Base-by-base conservation (phyloP, 2,888 invertebrate genomes). In the Ectobius pallidus region DNA sequence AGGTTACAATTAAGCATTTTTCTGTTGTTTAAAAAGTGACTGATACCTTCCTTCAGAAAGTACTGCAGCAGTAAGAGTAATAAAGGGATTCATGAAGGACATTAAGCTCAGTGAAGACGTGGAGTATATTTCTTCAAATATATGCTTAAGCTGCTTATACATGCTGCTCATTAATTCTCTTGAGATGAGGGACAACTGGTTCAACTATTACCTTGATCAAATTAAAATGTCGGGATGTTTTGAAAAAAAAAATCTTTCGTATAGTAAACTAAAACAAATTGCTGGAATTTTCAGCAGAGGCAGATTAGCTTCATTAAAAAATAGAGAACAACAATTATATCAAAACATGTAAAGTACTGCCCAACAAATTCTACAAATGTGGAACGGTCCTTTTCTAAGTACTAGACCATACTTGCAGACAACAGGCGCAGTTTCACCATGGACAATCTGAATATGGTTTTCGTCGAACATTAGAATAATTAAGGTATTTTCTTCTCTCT, bases 271-370 rank as follows among this genome's bases (percentile, higher is more conserved):
- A n/a, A n/a, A n/a, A n/a, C n/a, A n/a, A n/a, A n/a, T n/a, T n/a
- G n/a, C n/a, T n/a, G n/a, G n/a, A n/a, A n/a, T n/a, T n/a, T n/a
- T n/a, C n/a, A 39, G 39, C 14, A 39, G 39, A 39, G 39, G 14
- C 39, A 39, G 39, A 39, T 39, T 18, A 20, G 6, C 7, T 52
- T 52, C 9, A 16, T 20, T 18, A 6, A 9, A 16, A 42, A 67
- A 42, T 52, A 55, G 42, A 34, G 22, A 72, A 44, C 61, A 25
- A 25, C 4, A 61, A 61, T 4, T 61, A 27, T n/a, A n/a, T n/a
- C 39, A 61, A 44, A 62, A 46, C 25, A 46, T 20, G n/a, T n/a
- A n/a, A 61, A 61, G 61, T 61, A 61, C 2, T 30, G n/a, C n/a
- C n/a, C n/a, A n/a, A n/a, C 22, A 61, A 9, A 6, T 39, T 39